Evolutionary conservation across 2,797 vertebrate species (phyloP).

Genomic region (Chelmon rostratus): DNA sequence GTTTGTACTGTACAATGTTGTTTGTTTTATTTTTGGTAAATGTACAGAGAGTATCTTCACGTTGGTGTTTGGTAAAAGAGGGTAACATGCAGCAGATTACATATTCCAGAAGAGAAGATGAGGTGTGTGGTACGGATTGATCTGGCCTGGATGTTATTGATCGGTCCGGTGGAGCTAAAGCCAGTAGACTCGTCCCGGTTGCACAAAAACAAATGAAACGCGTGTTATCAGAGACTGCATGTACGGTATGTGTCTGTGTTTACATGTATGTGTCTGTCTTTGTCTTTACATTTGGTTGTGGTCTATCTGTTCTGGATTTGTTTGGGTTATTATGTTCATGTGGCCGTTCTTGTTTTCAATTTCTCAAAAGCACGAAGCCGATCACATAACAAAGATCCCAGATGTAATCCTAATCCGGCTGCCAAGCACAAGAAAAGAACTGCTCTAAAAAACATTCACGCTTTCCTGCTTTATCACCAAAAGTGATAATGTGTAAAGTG

Average conservation of each 20-base stretch:
- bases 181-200: background rate
- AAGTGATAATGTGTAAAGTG: background rate
- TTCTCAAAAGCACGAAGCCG: slow-evolving; percentile 32
- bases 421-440: slow-evolving; percentile 22
- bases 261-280: slow-evolving; percentile 49
- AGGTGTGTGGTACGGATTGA: background rate
- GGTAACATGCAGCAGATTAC: slow-evolving; percentile 4
- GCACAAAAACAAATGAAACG: slow-evolving; percentile 24
- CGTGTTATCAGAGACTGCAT: slow-evolving; percentile 64
- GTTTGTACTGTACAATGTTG: slow-evolving; percentile 65
- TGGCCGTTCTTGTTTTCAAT: background rate
- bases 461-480: slow-evolving; percentile 52
- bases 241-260: slow-evolving; percentile 61
- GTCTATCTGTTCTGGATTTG: slow-evolving; percentile 34
- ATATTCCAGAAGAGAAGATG: background rate
- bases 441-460: slow-evolving; percentile 19
- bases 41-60: slow-evolving; percentile 64
- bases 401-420: slow-evolving; percentile 30
- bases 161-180: background rate
- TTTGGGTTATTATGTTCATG: slow-evolving; percentile 10
- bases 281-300: slow-evolving; percentile 55
- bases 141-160: background rate
- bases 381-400: slow-evolving; percentile 10
- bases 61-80: background rate
- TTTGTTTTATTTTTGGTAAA: slow-evolving; percentile 70